Base-by-base conservation (phyloP, 2,888 invertebrate species). In the Rhagonycha lutea region DNA sequence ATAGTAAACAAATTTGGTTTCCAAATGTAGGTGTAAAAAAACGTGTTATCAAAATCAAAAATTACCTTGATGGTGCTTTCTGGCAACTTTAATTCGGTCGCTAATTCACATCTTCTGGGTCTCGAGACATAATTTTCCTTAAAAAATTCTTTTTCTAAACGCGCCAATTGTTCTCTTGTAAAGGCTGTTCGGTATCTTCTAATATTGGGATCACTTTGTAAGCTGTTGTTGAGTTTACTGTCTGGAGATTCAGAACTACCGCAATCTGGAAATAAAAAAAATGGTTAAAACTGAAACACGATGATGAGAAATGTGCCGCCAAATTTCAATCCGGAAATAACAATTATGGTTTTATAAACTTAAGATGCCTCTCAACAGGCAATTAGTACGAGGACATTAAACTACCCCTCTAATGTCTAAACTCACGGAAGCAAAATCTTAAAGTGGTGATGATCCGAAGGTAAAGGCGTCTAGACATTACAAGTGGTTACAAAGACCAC, bases 51-150 rank as follows among this genome's bases (percentile, higher is more conserved):
- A 18, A 18, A 62, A 68, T 18, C n/a, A 12, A 68, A 18, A 32
- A 14, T 83, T 89, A 98, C 98, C 94, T 99, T 99, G 81, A 99
- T 99, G 2, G 99, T 99, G 28, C 97, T 96, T 87, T 99, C 99
- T 0, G 99, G 98, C 10, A 99, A 90, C 80, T 96, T 95, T 14
- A 99, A 90, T 83, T 97, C 95, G 0, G 96, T 93, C 0, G 99
- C 99, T 61, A 99, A 89, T 87, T 99, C 99, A 86, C 98, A 98
- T 79, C 99, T 90, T 75, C 97, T 90, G 0, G 99, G 99, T 72
- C 99, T 89, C 0, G 98, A 98, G 0, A 99, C 98, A 88, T 99
- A 99, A 88, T 98, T 99, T 88, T 99, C 99, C 83, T 96, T 95
- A 88, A 93, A 93, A 86, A 99, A 99, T 87, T 99, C 99, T 84